Conservation (phyloP, 2,888 invertebrate genomes). For the Galerucella nymphaeae region DNA sequence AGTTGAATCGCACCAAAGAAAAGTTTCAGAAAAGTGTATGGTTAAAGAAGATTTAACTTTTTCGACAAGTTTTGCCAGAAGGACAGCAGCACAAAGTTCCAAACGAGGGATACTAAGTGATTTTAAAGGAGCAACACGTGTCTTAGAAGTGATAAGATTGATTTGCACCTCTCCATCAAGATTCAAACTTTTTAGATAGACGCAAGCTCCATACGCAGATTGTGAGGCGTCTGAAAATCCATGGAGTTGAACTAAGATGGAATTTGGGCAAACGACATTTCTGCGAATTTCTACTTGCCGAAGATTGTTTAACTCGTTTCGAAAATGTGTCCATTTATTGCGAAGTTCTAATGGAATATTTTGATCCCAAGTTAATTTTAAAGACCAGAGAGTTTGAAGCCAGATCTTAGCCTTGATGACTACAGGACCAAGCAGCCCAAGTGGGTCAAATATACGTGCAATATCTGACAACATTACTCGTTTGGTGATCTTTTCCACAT, state of each 20-base stretch:
- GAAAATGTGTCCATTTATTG: slow-evolving; percentile 13
- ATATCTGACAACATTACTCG: slow-evolving; percentile 26
- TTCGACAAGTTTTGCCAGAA: too few relatives aligned
- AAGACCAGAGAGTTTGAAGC: slow-evolving; percentile 30
- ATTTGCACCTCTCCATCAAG: too few relatives aligned
- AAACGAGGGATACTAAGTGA: slow-evolving; percentile 1
- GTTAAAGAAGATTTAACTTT: too few relatives aligned
- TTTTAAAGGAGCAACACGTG: neutral
- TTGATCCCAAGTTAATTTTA: slow-evolving; percentile 31
- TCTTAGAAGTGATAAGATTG: neutral
- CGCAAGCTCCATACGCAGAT: neutral
- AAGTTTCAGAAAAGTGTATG: too few relatives aligned
- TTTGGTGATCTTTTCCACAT: slow-evolving; percentile 16
- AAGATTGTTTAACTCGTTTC: neutral
- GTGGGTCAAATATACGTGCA: slow-evolving; percentile 30
- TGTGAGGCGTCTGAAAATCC: slow-evolving; percentile 1
- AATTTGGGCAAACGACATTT: neutral
- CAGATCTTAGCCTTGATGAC: slow-evolving; percentile 27
- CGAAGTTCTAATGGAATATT: slow-evolving; percentile 5
- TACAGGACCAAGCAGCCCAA: slow-evolving; percentile 23
- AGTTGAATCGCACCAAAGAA: too few relatives aligned
- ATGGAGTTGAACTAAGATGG: neutral
- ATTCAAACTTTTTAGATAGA: too few relatives aligned
- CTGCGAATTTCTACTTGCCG: neutral
- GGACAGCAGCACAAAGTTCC: neutral